Evolutionary conservation across 2,888 invertebrate genomes (phyloP), one percentile per base, ranked within the genome.

Genomic region (Galerucella calmariensis): DNA sequence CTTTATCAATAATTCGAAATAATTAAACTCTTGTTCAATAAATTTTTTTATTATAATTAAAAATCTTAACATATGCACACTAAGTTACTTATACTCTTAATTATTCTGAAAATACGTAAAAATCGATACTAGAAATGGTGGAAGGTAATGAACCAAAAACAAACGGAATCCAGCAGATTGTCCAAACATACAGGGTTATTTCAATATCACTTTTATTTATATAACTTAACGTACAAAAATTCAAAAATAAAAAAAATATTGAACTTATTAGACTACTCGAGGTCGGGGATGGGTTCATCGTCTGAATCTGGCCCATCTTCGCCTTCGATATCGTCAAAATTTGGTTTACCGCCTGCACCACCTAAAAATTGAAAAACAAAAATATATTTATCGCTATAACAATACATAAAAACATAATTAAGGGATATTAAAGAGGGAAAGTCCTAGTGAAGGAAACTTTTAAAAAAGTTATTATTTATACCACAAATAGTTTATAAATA

Each of bases 211-310:
- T 77, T 80, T 79, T 79, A 79, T 79, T 79, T 67, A 79, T 79
- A 81, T 79, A 78, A 78, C 77, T 80, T 79, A 80, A 76, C 77
- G 75, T 79, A 74, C 75, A 75, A 80, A 78, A 78, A 75, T 77
- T 79, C 78, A 71, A 77, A 77, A 68, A 75, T 74, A 70, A 68
- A 75, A 67, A 65, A 74, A 75, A 71, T 66, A 65, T 56, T 69
- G 46, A 72, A 58, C 72, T 72, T 72, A 72, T 69, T 27, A 73
- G 73, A 77, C 82, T 88, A 93, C 88, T 93, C 93, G 85, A 94
- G 90, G 86, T 93, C 93, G 27, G 94, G 94, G 88, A 94, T 88
- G 81, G 93, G 92, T 84, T 94, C 94, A 84, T 96, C 95, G 85
- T 96, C 95, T 2, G 93, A 94, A 85, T 95, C 95, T 67, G 90